Evolutionary conservation across 2,888 invertebrate species (phyloP), one percentile per base, ranked within the genome.

Genomic region (Mamestra brassicae): DNA sequence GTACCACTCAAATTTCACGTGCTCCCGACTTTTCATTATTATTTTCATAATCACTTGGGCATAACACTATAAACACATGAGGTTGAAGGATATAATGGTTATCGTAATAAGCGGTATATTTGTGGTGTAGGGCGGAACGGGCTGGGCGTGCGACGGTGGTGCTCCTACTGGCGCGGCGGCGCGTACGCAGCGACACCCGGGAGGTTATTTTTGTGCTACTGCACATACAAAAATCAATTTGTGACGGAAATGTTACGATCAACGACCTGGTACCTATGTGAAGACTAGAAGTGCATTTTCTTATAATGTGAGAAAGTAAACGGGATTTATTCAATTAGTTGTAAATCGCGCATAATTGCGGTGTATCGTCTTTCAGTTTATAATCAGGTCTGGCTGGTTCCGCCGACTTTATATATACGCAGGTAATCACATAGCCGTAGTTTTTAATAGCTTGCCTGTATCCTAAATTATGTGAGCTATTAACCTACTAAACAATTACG

Each of bases 181-280:
- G 92, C 90, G 91, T 89, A 89, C 92, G 93, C 92, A 92, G 92
- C 94, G 92, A 91, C 92, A 92, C 96, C 96, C 96, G 95, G 96
- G 93, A 91, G 90, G 93, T 94, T 96, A 96, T 96, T 96, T 96
- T 95, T 84, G 96, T 96, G 94, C 96, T 95, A 93, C 93, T 93
- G 94, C 94, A 94, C 92, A 94, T 90, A 95, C 93, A 94, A 95
- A 95, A 95, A 93, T 94, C 91, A 93, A 92, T 94, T 94, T 93
- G 94, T 94, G 94, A 94, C 93, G 94, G 94, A 95, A 96, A 95
- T 95, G 95, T 94, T 92, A 96, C 96, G 96, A 96, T 95, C 96
- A 96, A 94, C 95, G 96, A 96, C 96, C 96, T 92, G 93, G 91
- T 92, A 26, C 26, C 26, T 26, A 91, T 90, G 90, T 90, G 88